Conservation (phyloP, 2,888 invertebrate species). For the Ectemnius cavifrons region DNA sequence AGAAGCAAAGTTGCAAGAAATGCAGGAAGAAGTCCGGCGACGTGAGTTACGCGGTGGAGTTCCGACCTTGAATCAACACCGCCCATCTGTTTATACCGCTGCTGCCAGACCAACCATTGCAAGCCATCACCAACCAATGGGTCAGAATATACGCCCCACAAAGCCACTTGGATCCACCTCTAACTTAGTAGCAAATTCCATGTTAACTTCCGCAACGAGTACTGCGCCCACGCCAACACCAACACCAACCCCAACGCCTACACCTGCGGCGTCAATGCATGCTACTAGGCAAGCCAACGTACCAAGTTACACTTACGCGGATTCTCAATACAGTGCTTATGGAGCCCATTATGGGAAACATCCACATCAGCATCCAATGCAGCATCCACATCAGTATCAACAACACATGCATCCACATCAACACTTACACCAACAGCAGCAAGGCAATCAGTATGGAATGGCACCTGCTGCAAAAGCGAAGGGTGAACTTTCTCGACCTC, state of each 20-base stretch:
- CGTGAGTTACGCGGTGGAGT: conserved; percentile 73
- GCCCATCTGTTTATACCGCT: conserved; percentile 63
- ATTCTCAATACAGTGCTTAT: conserved; percentile 64
- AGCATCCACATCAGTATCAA: background rate
- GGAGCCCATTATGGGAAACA: conserved; percentile 55
- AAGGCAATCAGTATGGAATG: conserved; percentile 32
- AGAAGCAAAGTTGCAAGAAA: conserved; percentile 86
- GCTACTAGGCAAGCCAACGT: conserved; percentile 30
- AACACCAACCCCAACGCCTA: conserved; percentile 36
- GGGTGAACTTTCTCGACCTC: conserved; percentile 54
- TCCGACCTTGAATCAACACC: conserved; percentile 63
- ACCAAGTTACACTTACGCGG: conserved; percentile 64
- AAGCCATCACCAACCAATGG: conserved; percentile 59
- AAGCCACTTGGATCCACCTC: conserved; percentile 73
- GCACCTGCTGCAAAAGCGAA: conserved; percentile 58
- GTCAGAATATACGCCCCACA: conserved; percentile 51
- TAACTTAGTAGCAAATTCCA: conserved; percentile 61
- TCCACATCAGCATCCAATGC: conserved; percentile 25
- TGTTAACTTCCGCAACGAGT: conserved; percentile 50
- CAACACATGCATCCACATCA: conserved; percentile 32
- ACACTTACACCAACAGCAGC: conserved; percentile 18
- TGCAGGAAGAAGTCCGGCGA: conserved; percentile 88
- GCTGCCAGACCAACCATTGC: conserved; percentile 62
- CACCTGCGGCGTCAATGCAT: conserved; percentile 44
- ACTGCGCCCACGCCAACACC: background rate